Evolutionary conservation across 2,113 vertebrate species (phyloP).

Genomic region (Peromyscus maniculatus): DNA sequence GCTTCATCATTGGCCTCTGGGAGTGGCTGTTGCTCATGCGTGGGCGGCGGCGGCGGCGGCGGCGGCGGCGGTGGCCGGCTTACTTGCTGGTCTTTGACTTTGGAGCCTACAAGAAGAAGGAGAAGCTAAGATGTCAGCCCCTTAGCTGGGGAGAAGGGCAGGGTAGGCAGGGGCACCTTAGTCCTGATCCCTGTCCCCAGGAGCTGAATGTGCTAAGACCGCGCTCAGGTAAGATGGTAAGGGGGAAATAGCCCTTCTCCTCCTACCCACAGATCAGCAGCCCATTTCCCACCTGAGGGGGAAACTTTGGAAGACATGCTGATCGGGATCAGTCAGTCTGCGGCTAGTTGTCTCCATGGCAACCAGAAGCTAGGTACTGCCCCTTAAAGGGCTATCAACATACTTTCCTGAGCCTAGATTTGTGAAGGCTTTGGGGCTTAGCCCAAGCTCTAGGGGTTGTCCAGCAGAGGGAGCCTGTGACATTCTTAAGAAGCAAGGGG

Average conservation of each 20-base stretch:
- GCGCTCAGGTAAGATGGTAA: not conserved
- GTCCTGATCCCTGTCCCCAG: not conserved
- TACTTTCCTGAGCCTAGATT: not conserved
- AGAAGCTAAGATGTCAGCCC: not conserved
- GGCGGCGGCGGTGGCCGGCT: not conserved
- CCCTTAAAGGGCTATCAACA: constrained; percentile 80
- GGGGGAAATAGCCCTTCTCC: not conserved
- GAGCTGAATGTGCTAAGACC: not conserved
- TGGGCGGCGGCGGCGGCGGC: not conserved
- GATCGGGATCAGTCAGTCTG: not conserved
- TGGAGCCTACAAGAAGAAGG: constrained; percentile 19
- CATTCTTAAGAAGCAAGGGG: not conserved
- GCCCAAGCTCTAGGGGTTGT: not conserved
- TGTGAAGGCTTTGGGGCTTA: not conserved
- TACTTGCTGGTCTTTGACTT: not conserved
- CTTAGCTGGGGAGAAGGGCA: not conserved
- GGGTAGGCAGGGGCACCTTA: not conserved
- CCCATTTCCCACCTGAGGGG: constrained; percentile 50
- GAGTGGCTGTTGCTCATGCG: not conserved
- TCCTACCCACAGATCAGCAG: not conserved
- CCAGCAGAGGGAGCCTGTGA: constrained; percentile 74
- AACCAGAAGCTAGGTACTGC: constrained; percentile 23
- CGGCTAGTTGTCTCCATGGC: constrained; percentile 61
- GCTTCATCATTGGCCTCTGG: constrained; percentile 75
- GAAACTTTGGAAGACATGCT: constrained; percentile 40